Conservation (phyloP, 2,888 invertebrate species). For the Melanophora roralis region DNA sequence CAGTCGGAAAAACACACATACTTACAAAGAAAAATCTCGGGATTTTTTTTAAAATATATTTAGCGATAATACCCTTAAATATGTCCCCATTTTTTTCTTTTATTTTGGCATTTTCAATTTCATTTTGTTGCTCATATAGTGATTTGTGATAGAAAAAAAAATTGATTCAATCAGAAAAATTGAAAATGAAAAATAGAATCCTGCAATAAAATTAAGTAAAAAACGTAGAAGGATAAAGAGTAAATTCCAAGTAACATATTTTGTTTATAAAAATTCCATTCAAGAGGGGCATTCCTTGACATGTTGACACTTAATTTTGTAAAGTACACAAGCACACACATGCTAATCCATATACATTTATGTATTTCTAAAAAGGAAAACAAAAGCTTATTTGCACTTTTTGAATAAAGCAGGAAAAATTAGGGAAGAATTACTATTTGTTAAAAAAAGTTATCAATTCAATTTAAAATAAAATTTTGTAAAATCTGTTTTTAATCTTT, state of each 20-base stretch:
- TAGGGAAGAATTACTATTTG: not conserved
- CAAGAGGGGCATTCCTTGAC: not conserved
- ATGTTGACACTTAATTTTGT: constrained; percentile 41
- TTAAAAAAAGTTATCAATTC: not conserved
- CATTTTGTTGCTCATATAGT: no score
- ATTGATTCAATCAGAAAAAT: not conserved
- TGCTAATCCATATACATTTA: not conserved
- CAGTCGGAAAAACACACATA: not conserved
- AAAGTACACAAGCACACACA: not conserved
- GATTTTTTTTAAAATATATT: constrained; percentile 6
- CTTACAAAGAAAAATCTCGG: constrained; percentile 1
- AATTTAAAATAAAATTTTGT: not conserved
- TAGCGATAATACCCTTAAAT: constrained; percentile 9
- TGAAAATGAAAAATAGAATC: constrained; percentile 2
- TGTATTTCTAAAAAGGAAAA: no score
- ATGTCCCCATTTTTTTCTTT: no score
- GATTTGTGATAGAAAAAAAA: no score
- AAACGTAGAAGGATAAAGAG: not conserved
- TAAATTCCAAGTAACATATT: constrained; percentile 9
- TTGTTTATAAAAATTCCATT: constrained; percentile 17
- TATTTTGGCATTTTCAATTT: no score
- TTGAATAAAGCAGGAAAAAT: constrained; percentile 12
- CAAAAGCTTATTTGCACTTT: constrained; percentile 1
- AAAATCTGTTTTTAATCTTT: not conserved
- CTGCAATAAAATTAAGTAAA: not conserved